phyloP scores from a whole-genome alignment of 2,888 invertebrate species.

The Melolontha melolontha region DNA sequence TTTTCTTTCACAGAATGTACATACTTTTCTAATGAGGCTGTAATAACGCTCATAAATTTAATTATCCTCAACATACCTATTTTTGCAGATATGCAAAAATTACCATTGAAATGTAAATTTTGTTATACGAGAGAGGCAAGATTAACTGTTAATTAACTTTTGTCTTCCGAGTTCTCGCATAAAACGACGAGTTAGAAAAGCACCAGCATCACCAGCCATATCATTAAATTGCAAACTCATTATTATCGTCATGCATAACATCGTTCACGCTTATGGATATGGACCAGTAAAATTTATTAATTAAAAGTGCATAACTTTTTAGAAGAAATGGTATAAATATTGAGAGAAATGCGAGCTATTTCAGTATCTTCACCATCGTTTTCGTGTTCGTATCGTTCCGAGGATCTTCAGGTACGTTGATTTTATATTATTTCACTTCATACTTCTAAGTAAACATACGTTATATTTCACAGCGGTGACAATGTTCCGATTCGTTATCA shows the following conservation, averaged over 20 bases:
- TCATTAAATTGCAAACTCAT: conserved; percentile 8
- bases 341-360: neutral
- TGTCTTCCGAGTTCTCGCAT: neutral
- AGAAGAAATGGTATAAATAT: conserved; percentile 29
- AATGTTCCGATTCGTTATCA: conserved; percentile 38
- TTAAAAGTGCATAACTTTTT: conserved; percentile 11
- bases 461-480: conserved; percentile 29
- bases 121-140: neutral
- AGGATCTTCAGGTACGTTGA: conserved; percentile 5
- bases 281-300: conserved; percentile 30
- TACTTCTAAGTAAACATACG: neutral
- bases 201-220: conserved; percentile 4
- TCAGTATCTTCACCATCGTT: conserved; percentile 6
- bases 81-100: neutral
- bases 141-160: conserved; percentile 15
- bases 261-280: neutral
- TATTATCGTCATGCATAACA: conserved; percentile 9
- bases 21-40: too few species aligned
- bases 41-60: too few species aligned
- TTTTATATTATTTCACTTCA: neutral
- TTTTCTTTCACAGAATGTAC: too few species aligned
- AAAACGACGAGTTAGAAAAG: neutral
- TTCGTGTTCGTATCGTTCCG: neutral
- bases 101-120: neutral
- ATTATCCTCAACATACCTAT: too few species aligned